Evolutionary conservation across 2,797 vertebrate genomes (phyloP), one percentile per base, ranked within the genome.

Genomic region (Myoxocephalus aenaeus): DNA sequence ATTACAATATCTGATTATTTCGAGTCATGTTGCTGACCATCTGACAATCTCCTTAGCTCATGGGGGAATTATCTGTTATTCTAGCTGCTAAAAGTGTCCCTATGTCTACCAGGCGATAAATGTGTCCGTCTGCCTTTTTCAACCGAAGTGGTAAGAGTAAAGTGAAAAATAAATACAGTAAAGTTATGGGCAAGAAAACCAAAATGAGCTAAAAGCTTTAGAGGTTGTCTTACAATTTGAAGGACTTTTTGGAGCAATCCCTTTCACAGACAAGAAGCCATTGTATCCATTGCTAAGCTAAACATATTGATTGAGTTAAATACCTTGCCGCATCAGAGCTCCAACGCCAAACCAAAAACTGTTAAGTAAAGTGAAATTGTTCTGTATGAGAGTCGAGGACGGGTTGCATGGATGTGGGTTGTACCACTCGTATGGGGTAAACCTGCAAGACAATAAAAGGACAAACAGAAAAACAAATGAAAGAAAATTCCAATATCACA

Each of bases 321-420:
- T 96, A 98, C 98, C 98, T 98, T 99, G 98, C 83, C 97, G 96
- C 98, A 99, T 98, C 87, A 99, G 97, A 86, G 98, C 98, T 91
- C 97, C 97, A 83, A 99, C 96, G 89, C 97, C 97, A 93, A 99
- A 99, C 98, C 98, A 99, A 96, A 99, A 97, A 93, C 97, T 98
- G 94, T 99, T 99, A 86, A 99, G 95, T 84, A 99, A 94, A 83
- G 98, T 99, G 95, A 99, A 99, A 93, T 97, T 99, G 96, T 99
- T 99, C 95, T 99, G 96, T 92, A 99, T 95, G 74, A 98, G 95
- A 59, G 96, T 96, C 53, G 98, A 97, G 77, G 97, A 96, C 15
- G 98, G 97, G 93, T 98, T 99, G 96, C 98, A 99, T 1, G 96
- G 96, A 87, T 99, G 97, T 66, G 98, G 98, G 86, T 98, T 99